Conservation (phyloP, 1,140 invertebrate species). For the Drosophila albomicans region DNA sequence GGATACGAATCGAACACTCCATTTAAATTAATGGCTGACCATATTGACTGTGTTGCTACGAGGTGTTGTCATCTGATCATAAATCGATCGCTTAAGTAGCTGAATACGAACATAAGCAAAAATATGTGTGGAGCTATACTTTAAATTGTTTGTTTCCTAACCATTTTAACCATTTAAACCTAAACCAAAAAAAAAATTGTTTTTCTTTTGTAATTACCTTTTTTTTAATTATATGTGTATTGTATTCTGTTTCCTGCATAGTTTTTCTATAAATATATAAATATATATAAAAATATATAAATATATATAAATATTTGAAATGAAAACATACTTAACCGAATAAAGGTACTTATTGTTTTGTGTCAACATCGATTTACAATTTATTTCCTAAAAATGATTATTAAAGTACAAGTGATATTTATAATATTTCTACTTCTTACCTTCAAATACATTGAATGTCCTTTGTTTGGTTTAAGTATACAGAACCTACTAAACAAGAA, state of each 20-base stretch:
- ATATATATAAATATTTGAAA: too few species aligned
- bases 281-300: too few species aligned
- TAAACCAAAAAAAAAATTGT: too few species aligned
- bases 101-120: not conserved
- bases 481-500: not conserved
- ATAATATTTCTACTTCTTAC: not conserved
- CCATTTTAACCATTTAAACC: too few species aligned
- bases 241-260: too few species aligned
- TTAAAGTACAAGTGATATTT: not conserved
- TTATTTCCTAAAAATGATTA: not conserved
- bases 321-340: too few species aligned
- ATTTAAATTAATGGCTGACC: conserved; percentile 37
- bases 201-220: not conserved
- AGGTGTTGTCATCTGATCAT: conserved; percentile 45
- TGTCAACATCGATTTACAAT: not conserved
- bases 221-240: not conserved
- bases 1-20: not conserved
- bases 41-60: conserved; percentile 15
- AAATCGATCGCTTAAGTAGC: conserved; percentile 25
- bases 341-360: not conserved
- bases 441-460: not conserved
- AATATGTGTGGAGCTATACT: conserved; percentile 1
- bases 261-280: too few species aligned
- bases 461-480: not conserved
- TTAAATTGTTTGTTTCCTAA: too few species aligned